Conservation (phyloP, 2,113 vertebrate species). For the Edolisoma coerulescens region DNA sequence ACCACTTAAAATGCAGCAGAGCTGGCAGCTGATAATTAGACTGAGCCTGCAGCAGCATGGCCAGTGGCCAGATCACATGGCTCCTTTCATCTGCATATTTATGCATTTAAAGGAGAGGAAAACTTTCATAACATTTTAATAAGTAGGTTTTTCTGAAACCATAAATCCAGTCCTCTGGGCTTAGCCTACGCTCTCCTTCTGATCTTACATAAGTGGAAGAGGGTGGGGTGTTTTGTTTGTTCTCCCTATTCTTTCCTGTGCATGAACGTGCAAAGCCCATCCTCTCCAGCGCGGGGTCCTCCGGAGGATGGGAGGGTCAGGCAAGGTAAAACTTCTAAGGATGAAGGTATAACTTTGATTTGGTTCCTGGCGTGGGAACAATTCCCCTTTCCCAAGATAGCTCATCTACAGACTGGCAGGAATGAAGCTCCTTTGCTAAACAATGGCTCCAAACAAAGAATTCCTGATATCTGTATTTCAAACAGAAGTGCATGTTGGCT, state of each 20-base stretch:
- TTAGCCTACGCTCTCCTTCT: slow-evolving; percentile 55
- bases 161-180: slow-evolving; percentile 57
- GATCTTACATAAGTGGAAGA: slow-evolving; percentile 49
- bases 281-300: slow-evolving; percentile 4
- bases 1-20: slow-evolving; percentile 54
- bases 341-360: slow-evolving; percentile 19
- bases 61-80: slow-evolving; percentile 51
- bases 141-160: slow-evolving; percentile 47
- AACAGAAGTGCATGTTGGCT: background rate
- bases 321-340: slow-evolving; percentile 40
- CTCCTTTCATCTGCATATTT: slow-evolving; percentile 67
- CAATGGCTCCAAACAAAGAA: background rate
- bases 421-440: background rate
- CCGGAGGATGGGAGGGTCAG: background rate
- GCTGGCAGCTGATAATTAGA: slow-evolving; percentile 65
- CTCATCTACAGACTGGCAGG: background rate
- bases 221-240: slow-evolving; percentile 30
- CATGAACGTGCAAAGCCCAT: slow-evolving; percentile 3
- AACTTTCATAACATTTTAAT: slow-evolving; percentile 68
- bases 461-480: background rate
- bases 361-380: slow-evolving; percentile 27
- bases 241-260: slow-evolving; percentile 9
- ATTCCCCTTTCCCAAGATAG: slow-evolving; percentile 26
- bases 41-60: slow-evolving; percentile 60
- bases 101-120: slow-evolving; percentile 59